phyloP scores from a whole-genome alignment of 2,113 vertebrate genomes.

The Eurypyga helias region DNA sequence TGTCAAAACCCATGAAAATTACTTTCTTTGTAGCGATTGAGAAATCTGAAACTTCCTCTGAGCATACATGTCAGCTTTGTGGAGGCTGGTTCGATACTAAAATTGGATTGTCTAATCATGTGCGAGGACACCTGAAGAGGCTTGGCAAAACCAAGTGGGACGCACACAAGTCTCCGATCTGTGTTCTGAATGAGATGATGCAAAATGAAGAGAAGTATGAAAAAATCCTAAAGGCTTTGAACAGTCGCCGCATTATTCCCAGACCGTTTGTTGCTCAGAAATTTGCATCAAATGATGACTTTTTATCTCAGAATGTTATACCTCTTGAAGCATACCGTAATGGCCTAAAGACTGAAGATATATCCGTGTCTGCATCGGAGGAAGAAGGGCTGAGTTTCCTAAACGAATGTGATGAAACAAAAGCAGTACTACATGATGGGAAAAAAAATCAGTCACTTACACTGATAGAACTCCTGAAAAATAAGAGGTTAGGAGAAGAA shows the following conservation, averaged over 20 bases:
- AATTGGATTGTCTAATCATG: constrained; percentile 95
- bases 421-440: constrained; percentile 76
- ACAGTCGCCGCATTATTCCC: constrained; percentile 85
- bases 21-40: constrained; percentile 80
- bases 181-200: constrained; percentile 90
- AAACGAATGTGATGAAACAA: constrained; percentile 81
- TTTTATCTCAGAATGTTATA: constrained; percentile 83
- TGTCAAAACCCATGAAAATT: constrained; percentile 31
- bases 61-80: constrained; percentile 90
- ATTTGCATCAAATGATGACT: constrained; percentile 81
- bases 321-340: constrained; percentile 86
- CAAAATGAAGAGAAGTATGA: constrained; percentile 87
- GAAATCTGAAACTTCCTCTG: constrained; percentile 86
- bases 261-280: constrained; percentile 85
- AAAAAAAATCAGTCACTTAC: constrained; percentile 84
- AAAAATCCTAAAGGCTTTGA: constrained; percentile 89
- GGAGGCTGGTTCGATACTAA: constrained; percentile 93
- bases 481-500: constrained; percentile 87
- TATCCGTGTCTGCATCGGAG: constrained; percentile 78
- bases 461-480: constrained; percentile 90
- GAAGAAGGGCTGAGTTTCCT: constrained; percentile 79
- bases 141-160: constrained; percentile 88
- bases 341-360: constrained; percentile 85
- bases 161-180: constrained; percentile 88
- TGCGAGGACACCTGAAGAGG: constrained; percentile 92